Evolutionary conservation across 1,140 invertebrate genomes (phyloP), one percentile per base, ranked within the genome.

Genomic region (Aphelenchoides fujianensis): DNA sequence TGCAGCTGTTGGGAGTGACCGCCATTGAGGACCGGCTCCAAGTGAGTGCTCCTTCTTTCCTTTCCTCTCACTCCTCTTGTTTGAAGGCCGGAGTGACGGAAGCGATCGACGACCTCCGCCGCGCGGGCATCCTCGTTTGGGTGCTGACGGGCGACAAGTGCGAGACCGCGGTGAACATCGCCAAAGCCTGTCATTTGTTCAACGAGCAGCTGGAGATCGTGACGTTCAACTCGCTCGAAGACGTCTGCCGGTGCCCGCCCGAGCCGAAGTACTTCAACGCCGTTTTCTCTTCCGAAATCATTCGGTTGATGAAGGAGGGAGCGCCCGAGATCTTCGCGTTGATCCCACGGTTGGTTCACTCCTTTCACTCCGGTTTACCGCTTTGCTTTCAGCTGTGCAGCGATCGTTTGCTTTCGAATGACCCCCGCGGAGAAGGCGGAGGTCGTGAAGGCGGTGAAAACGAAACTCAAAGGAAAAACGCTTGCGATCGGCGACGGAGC

Each of bases 91-190:
- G 90, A 35, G 95, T 98, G 12, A 92, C 93, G 1, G 91, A 95
- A 76, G 91, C 92, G 0, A 92, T 98, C 73, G 88, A 89, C 1
- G 88, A 90, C 27, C 85, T 98, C 3, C 84, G 93, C 55, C 90
- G 91, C 80, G 94, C 93, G 34, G 92, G 92, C 81, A 95, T 96
- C 73, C 90, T 91, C 84, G 89, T 97, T 34, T 98, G 95, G 95
- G 92, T 98, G 53, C 86, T 97, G 34, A 97, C 95, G 53, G 95
- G 95, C 0, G 95, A 98, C 85, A 98, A 98, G 85, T 91, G 92
- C 66, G 95, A 98, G 87, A 98, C 95, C 1, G 95, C 95, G 37
- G 90, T 97, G 55, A 97, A 97, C 85, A 91, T 98, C 78, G 95
- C 95, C 0, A 94, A 95, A 57, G 35, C 37, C 3, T 74, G 73